phyloP scores from a whole-genome alignment of 2,113 vertebrate species.

The Neofelis nebulosa region DNA sequence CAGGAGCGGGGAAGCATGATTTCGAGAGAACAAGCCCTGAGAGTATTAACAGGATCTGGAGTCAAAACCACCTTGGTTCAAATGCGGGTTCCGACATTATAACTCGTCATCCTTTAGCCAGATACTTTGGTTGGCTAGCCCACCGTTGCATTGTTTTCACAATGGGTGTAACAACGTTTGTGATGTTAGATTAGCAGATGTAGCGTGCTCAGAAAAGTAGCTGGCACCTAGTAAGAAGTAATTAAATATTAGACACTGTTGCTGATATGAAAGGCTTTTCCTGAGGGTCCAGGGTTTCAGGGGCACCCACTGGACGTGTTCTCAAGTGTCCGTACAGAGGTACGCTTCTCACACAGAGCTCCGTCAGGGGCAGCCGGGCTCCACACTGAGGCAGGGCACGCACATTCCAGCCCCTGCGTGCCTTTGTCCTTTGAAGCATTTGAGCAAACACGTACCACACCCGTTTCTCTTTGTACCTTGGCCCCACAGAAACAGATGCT shows the following conservation, averaged over 20 bases:
- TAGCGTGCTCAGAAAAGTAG: not conserved
- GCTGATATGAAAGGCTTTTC: not conserved
- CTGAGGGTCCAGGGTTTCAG: not conserved
- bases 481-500: not conserved
- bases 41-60: not conserved
- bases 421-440: not conserved
- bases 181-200: not conserved
- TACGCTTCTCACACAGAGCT: not conserved
- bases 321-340: not conserved
- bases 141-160: not conserved
- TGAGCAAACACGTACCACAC: not conserved
- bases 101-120: not conserved
- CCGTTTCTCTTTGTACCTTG: not conserved
- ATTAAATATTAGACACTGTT: not conserved
- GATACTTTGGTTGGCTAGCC: not conserved
- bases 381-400: not conserved
- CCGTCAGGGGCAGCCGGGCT: not conserved
- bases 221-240: not conserved
- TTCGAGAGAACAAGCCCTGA: not conserved
- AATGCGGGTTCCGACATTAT: not conserved
- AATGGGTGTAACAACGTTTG: not conserved
- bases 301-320: not conserved
- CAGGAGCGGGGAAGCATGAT: not conserved
- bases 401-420: not conserved
- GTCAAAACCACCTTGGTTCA: not conserved